These are phyloP conservation scores for Lissocephala sabroskyi DNA, from an alignment of 2,888 invertebrate species.

Conservation along the genomic window DNA sequence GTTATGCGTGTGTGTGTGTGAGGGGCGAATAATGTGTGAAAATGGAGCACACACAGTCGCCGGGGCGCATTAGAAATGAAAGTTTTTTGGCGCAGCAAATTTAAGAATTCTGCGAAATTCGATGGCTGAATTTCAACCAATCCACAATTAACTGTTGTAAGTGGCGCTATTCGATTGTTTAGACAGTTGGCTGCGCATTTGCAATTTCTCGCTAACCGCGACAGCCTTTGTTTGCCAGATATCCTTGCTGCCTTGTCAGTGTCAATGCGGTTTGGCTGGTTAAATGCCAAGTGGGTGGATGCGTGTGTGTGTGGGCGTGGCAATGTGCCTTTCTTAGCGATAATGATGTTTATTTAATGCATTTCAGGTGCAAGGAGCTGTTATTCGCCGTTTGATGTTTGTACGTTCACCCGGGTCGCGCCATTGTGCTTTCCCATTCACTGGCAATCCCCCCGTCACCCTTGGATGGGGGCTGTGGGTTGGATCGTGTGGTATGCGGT, in stretches of 20 bases:
- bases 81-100: slow-evolving; percentile 14
- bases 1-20: not conserved
- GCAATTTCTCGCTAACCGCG: too few species aligned
- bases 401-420: not conserved
- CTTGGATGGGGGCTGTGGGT: not conserved
- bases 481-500: not conserved
- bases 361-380: slow-evolving; percentile 61
- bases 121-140: too few species aligned
- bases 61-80: slow-evolving; percentile 30
- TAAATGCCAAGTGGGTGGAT: slow-evolving; percentile 10
- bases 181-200: too few species aligned
- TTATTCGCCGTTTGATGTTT: slow-evolving; percentile 53
- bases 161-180: too few species aligned
- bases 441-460: too few species aligned
- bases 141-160: too few species aligned
- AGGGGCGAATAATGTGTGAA: slow-evolving; percentile 41
- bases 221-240: slow-evolving; percentile 51
- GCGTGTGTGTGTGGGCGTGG: slow-evolving; percentile 8
- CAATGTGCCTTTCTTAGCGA: slow-evolving; percentile 48
- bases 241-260: slow-evolving; percentile 17
- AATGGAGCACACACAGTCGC: slow-evolving; percentile 41
- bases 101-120: too few species aligned
- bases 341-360: slow-evolving; percentile 66
- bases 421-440: too few species aligned
- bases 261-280: too few species aligned